Evolutionary conservation across 2,113 vertebrate species (phyloP), one percentile per base, ranked within the genome.

Genomic region (Haplochromis burtoni): DNA sequence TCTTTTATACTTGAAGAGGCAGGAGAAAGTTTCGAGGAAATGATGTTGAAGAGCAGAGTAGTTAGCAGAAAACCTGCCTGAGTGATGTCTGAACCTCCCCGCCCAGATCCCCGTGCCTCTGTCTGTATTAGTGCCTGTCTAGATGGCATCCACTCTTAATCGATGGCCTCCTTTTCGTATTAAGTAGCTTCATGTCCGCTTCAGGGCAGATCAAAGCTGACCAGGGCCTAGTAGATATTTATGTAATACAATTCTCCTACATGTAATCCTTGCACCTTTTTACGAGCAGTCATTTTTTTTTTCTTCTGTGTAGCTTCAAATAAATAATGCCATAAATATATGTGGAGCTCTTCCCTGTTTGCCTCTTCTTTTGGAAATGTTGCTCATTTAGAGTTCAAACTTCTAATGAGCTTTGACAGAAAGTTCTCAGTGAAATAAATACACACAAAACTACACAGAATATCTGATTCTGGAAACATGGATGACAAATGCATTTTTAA

Each of bases 61-160:
- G 35, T 53, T 6, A 57, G 73, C 68, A 63, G 53, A 49, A 11
- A 57, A 49, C 24, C 42, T 49, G 82, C 63, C 68, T 1, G 14
- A 29, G 10, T 13, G 81, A 29, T 3, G 45, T 66, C 57, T 63
- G 80, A 80, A 24, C 66, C 80, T 13, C 21, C 76, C 42, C 59
- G 4, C 71, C 71, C 57, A 6, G 24, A 16, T 78, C 80, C 87
- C 76, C 5, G 83, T 90, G 80, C 86, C 86, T 92, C 84, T 29
- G 90, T 88, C 82, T 82, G 88, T 78, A 86, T 79, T 73, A 82
- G 87, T 92, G 88, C 87, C 89, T 87, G 92, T 89, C 79, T 21
- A 85, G 8, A 91, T 55, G 86, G 68, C 89, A 78, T 79, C 91
- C 81, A 49, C 88, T 79, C 87, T 86, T 91, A 11, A 54, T 91